Evolutionary conservation across 2,113 vertebrate species (phyloP).

Genomic region (Prietella phreatophila): DNA sequence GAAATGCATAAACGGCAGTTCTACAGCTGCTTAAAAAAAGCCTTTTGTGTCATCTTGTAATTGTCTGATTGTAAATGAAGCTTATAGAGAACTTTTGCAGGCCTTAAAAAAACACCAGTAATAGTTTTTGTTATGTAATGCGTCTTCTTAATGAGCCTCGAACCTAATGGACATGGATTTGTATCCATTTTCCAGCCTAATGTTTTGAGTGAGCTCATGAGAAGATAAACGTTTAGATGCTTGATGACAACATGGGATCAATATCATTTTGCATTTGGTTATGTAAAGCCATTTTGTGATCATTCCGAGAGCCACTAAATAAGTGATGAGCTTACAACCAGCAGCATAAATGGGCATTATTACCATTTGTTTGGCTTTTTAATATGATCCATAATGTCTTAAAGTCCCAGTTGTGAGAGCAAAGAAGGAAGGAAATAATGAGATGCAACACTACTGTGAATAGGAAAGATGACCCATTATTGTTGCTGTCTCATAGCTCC

Average conservation of each 20-base stretch:
- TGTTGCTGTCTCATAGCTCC: neutral
- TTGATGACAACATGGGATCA: constrained; percentile 13
- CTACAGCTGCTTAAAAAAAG: neutral
- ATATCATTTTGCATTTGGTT: constrained; percentile 27
- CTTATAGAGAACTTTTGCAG: no score
- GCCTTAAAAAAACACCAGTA: no score
- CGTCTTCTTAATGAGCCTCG: neutral
- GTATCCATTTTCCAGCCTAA: neutral
- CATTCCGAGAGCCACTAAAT: neutral
- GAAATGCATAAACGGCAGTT: neutral
- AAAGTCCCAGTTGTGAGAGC: neutral
- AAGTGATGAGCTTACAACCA: neutral
- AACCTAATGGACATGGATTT: neutral
- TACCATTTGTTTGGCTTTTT: neutral
- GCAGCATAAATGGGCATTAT: neutral
- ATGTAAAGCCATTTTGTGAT: constrained; percentile 33
- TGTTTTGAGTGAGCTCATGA: constrained; percentile 14
- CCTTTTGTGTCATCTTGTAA: neutral
- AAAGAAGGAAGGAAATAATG: neutral
- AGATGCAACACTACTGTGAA: neutral
- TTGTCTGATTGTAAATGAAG: neutral
- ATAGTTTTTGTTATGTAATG: neutral
- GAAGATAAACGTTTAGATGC: constrained; percentile 8
- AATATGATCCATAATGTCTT: neutral
- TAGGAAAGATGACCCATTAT: neutral